Conservation (phyloP, 2,888 invertebrate species). For the Drosophila nigricruria region DNA sequence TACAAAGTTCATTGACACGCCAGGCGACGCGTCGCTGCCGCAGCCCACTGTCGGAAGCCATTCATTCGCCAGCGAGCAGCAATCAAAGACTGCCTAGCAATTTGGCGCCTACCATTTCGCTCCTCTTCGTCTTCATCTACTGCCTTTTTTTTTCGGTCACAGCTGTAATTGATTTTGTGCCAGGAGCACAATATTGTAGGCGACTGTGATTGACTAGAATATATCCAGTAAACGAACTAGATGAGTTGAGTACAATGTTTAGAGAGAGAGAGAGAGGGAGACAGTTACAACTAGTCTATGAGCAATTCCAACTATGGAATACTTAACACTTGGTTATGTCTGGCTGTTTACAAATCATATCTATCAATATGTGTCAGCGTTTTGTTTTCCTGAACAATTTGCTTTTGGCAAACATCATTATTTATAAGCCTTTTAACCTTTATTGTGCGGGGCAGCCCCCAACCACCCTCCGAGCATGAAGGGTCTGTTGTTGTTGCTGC, state of each 20-base stretch:
- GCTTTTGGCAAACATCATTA: constrained; percentile 34
- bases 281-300: neutral
- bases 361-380: constrained; percentile 2
- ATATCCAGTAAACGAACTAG: neutral
- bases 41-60: constrained; percentile 41
- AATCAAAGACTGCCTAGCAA: constrained; percentile 67
- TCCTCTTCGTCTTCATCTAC: neutral
- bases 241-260: no score
- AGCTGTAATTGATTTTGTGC: constrained; percentile 60
- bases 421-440: constrained; percentile 43
- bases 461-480: neutral
- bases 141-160: constrained; percentile 12
- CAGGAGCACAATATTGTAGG: no score
- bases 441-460: neutral
- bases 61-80: constrained; percentile 36
- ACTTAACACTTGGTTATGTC: neutral
- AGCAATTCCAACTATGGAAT: neutral
- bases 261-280: no score
- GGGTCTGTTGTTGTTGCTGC: neutral
- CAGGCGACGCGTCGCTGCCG: neutral
- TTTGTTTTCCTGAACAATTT: constrained; percentile 5
- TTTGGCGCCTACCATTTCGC: constrained; percentile 48
- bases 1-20: constrained; percentile 78
- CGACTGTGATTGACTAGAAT: neutral
- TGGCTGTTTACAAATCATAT: neutral